A percentile compares a stretch with the other conserved stretches of the same genome.
phyloP scores from a whole-genome alignment of 2,888 invertebrate species.

The Plebejus melissa region DNA sequence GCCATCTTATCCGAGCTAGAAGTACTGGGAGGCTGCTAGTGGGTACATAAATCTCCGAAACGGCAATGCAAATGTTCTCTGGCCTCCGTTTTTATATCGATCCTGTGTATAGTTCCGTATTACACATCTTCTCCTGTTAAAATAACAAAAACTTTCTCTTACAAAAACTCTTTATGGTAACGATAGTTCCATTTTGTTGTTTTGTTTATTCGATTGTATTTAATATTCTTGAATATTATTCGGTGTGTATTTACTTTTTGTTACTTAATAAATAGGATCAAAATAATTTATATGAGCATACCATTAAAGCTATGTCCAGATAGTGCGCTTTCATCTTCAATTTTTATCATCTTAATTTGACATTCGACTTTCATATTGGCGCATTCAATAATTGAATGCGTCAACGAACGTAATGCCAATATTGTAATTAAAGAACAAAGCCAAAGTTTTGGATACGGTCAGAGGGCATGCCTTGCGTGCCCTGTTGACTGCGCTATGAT shows the following conservation, averaged over 20 bases:
- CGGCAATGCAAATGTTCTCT: conserved; percentile 28
- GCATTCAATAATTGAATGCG: too few relatives aligned
- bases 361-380: too few relatives aligned
- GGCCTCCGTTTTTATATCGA: conserved; percentile 21
- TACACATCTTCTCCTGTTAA: not conserved
- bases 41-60: conserved; percentile 27
- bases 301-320: too few relatives aligned
- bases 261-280: not conserved
- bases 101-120: conserved; percentile 6
- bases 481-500: too few relatives aligned
- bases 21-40: conserved; percentile 6
- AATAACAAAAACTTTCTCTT: conserved; percentile 8
- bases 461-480: too few relatives aligned
- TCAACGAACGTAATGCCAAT: too few relatives aligned
- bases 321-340: too few relatives aligned
- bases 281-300: too few relatives aligned
- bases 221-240: not conserved
- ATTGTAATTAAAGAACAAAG: too few relatives aligned
- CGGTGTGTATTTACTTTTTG: not conserved
- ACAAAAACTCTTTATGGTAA: not conserved
- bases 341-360: too few relatives aligned
- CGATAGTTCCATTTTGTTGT: not conserved
- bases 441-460: too few relatives aligned
- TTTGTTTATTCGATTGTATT: not conserved
- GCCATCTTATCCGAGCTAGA: conserved; percentile 2